These are phyloP conservation scores for Acanthornis magna DNA, from an alignment of 2,797 vertebrate genomes.

Conservation along the genomic window DNA sequence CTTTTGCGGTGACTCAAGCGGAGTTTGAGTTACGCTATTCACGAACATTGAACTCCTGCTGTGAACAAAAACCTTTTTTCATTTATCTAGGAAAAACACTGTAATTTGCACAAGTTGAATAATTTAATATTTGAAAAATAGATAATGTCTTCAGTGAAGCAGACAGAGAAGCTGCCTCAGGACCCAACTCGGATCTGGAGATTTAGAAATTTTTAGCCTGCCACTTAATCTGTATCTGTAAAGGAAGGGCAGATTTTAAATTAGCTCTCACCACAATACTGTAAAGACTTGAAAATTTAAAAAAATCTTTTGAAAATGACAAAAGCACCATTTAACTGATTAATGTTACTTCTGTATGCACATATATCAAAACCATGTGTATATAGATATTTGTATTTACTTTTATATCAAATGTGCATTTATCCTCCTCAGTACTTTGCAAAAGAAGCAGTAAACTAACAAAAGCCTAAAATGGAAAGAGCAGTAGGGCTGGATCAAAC, in stretches of 20 bases:
- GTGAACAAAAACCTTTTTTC: background rate
- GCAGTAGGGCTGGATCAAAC: background rate
- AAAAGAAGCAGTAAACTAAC: constrained; percentile 3
- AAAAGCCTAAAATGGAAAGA: background rate
- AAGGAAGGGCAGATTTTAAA: background rate
- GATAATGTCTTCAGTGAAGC: background rate
- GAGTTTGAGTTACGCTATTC: background rate
- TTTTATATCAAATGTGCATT: background rate
- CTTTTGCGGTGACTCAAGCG: background rate
- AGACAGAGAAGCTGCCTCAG: background rate
- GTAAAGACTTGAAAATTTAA: background rate
- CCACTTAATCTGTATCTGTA: background rate
- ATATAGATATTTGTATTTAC: too few relatives aligned
- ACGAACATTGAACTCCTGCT: background rate
- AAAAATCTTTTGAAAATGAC: background rate
- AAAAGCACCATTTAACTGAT: background rate
- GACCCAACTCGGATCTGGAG: rapidly evolving
- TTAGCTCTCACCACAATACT: background rate
- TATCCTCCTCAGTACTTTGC: background rate
- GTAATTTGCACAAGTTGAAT: background rate
- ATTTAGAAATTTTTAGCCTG: background rate
- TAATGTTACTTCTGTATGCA: background rate
- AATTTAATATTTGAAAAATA: background rate
- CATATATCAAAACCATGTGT: background rate
- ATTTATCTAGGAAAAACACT: background rate